Conservation (phyloP, 2,888 invertebrate genomes). For the Tenthredo mesomela region DNA sequence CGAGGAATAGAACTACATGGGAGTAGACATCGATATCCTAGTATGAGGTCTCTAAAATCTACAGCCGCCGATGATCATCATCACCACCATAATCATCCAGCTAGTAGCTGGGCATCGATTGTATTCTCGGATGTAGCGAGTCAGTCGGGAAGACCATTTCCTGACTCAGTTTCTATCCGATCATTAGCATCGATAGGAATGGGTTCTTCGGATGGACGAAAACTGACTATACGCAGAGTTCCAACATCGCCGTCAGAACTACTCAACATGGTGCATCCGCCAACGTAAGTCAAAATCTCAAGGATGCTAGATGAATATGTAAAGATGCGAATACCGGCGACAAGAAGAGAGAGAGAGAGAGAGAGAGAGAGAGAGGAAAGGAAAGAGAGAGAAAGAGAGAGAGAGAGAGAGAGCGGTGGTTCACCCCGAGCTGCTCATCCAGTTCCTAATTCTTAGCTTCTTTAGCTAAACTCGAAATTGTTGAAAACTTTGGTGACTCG, state of each 20-base stretch:
- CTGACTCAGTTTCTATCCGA: constrained; percentile 87
- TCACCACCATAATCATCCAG: constrained; percentile 64
- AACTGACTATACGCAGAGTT: constrained; percentile 90
- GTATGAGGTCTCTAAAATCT: constrained; percentile 70
- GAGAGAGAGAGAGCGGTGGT: neutral
- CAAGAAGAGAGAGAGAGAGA: too few species aligned
- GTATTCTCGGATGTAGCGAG: constrained; percentile 84
- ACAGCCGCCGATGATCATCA: constrained; percentile 69
- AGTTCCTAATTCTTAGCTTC: neutral
- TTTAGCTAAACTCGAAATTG: neutral
- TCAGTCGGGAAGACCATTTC: constrained; percentile 77
- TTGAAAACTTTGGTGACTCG: neutral
- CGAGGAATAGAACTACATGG: constrained; percentile 61
- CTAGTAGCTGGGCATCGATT: constrained; percentile 76
- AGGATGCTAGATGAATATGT: neutral
- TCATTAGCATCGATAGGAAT: constrained; percentile 92
- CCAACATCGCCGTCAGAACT: constrained; percentile 92
- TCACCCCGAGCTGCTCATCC: neutral
- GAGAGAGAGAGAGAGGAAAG: too few species aligned
- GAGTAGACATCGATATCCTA: constrained; percentile 67
- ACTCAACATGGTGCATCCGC: constrained; percentile 91
- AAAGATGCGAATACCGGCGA: neutral
- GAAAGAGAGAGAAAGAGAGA: too few species aligned
- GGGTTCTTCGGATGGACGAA: constrained; percentile 93
- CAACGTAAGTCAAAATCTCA: constrained; percentile 84